These are phyloP conservation scores for Monopis laevigella DNA, from an alignment of 2,888 invertebrate species.

Conservation along the genomic window DNA sequence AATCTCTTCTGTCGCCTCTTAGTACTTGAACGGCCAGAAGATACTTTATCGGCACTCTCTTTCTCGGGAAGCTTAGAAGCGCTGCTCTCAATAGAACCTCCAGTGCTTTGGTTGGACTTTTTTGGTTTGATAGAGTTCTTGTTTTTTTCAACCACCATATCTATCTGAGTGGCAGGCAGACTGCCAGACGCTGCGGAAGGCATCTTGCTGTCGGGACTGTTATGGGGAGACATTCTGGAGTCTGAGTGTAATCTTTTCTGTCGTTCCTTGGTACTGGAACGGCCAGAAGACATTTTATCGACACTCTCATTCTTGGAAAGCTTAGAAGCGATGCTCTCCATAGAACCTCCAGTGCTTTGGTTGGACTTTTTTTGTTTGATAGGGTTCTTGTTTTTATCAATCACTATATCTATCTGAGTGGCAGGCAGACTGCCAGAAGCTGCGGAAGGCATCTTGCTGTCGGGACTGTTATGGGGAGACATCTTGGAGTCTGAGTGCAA, in stretches of 20 bases:
- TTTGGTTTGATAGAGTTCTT: conserved; percentile 78
- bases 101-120: conserved; percentile 53
- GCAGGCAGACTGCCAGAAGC: conserved; percentile 54
- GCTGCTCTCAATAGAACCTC: conserved; percentile 59
- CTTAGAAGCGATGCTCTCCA: conserved; percentile 58
- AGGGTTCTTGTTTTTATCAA: conserved; percentile 81
- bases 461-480: conserved; percentile 49
- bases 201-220: conserved; percentile 50
- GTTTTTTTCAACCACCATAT: conserved; percentile 77
- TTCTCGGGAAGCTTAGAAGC: conserved; percentile 61
- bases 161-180: conserved; percentile 57
- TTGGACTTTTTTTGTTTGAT: conserved; percentile 69
- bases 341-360: conserved; percentile 55
- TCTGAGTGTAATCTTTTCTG: conserved; percentile 48
- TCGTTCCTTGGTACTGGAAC: conserved; percentile 32
- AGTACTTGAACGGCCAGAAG: conserved; percentile 30
- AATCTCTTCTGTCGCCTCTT: conserved; percentile 47
- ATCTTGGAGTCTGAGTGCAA: conserved; percentile 45
- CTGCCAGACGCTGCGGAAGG: conserved; percentile 49
- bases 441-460: conserved; percentile 48
- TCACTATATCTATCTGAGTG: conserved; percentile 65
- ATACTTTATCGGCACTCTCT: conserved; percentile 45
- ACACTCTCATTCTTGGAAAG: conserved; percentile 56
- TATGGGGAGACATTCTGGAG: conserved; percentile 50
- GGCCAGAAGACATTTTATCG: conserved; percentile 42